phyloP scores from a whole-genome alignment of 92 coral and sea anemone genomes.

The Galaxea fascicularis region DNA sequence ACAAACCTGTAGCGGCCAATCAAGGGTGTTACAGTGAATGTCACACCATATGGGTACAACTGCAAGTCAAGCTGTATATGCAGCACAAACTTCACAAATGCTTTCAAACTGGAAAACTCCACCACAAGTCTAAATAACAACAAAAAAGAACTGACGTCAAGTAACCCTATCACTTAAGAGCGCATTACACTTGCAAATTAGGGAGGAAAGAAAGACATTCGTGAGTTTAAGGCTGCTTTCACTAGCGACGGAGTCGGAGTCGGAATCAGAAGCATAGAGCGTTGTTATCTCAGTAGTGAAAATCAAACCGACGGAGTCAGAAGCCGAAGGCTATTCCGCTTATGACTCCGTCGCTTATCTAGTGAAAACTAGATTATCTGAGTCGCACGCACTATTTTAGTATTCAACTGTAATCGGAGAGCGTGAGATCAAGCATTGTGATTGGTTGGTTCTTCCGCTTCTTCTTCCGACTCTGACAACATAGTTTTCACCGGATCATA shows the following conservation, averaged over 20 bases:
- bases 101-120: constrained; percentile 61
- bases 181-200: neutral
- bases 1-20: constrained; percentile 51
- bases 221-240: constrained; percentile 9
- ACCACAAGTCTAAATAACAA: constrained; percentile 40
- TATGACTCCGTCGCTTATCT: constrained; percentile 52
- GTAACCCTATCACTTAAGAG: neutral
- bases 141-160: neutral
- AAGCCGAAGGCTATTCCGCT: too few relatives aligned
- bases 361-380: constrained; percentile 40
- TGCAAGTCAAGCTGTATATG: constrained; percentile 38
- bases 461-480: too few relatives aligned
- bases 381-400: too few relatives aligned
- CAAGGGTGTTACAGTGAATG: constrained; percentile 33
- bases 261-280: too few relatives aligned
- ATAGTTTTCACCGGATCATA: too few relatives aligned
- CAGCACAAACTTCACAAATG: constrained; percentile 55
- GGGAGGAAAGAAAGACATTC: neutral
- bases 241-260: too few relatives aligned
- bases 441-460: too few relatives aligned
- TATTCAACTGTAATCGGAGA: constrained; percentile 25
- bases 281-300: too few relatives aligned
- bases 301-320: too few relatives aligned
- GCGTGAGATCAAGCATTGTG: too few relatives aligned
- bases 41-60: constrained; percentile 49